Base-by-base conservation (phyloP, 1,140 invertebrate genomes). In the Aphelenchoides avenae region DNA sequence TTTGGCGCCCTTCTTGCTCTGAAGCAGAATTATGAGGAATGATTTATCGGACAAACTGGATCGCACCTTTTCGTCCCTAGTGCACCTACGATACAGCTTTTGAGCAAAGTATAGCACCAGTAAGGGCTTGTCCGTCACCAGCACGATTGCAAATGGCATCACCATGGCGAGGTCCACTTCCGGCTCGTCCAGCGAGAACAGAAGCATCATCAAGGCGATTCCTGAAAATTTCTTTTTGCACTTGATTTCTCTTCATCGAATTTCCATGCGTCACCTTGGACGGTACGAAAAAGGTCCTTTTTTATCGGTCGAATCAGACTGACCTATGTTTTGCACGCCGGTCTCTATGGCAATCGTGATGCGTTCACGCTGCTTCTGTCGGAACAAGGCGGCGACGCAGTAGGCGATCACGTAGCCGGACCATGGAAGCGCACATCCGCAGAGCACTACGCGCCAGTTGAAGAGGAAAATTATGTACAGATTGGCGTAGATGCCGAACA, bases 401-500 rank as follows among this genome's bases (percentile, higher is more conserved):
- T 73, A 81, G 9, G 79, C 80, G 5, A 79, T 56, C 7, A 59
- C 47, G 43, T 80, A 77, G 5, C 80, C 79, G 34, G 70, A 27
- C 22, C 75, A 60, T 0, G 79, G 80, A 5, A 80, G 61, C 3
- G 76, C 27, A 22, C 77, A 58, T 4, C 71, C 70, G 1, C 68
- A 68, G 20, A 79, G 41, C 46, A 64, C 22, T 9, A 65, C 57
- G 13, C 33, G 40, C 87, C 87, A 89, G 5, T 70, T 78, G 9
- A 89, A 87, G 66, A 95, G 78, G 73, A 88, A 79, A 71, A 95
- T 91, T 34, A 95, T 84, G 78, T 90, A 95, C 11, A 87, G 79
- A 79, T 96, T 93, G 0, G 88, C 87, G 48, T 87, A 83, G 30
- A 89, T 86, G 0, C 90, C 91, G 80, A 95, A 91, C 13, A 87